phyloP scores from a whole-genome alignment of 2,113 vertebrate genomes.

The Entosphenus tridentatus region DNA sequence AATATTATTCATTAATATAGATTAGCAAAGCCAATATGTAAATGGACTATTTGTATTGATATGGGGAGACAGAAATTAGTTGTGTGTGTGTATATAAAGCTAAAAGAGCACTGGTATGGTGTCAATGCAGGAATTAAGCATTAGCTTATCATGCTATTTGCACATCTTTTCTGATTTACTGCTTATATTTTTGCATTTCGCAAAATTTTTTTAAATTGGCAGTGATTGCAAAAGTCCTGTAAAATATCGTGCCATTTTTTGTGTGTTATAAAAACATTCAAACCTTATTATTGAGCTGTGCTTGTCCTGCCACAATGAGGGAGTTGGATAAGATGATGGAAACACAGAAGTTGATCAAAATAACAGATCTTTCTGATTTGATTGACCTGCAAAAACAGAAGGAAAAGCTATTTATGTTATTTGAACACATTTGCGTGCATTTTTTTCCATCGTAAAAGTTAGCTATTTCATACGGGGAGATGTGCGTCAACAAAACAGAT shows the following conservation, averaged over 20 bases:
- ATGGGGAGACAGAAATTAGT: too few species aligned
- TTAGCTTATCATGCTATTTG: too few species aligned
- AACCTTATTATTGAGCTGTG: conserved; percentile 3
- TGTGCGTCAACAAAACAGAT: not conserved
- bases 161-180: too few species aligned
- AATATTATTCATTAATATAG: too few species aligned
- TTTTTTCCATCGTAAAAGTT: not conserved
- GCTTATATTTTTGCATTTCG: too few species aligned
- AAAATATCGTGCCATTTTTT: not conserved
- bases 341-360: conserved; percentile 4
- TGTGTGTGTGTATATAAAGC: too few species aligned
- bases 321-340: conserved; percentile 5
- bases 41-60: too few species aligned
- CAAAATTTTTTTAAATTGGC: too few species aligned
- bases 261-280: not conserved
- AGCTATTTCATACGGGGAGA: not conserved
- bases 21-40: too few species aligned
- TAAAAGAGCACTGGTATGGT: too few species aligned
- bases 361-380: conserved; percentile 5
- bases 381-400: not conserved
- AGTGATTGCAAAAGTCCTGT: not conserved
- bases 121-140: too few species aligned
- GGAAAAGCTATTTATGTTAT: not conserved
- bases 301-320: conserved; percentile 4
- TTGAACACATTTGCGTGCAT: too few species aligned